These are phyloP conservation scores for Suillia variegata DNA, from an alignment of 2,888 invertebrate species.

Conservation along the genomic window DNA sequence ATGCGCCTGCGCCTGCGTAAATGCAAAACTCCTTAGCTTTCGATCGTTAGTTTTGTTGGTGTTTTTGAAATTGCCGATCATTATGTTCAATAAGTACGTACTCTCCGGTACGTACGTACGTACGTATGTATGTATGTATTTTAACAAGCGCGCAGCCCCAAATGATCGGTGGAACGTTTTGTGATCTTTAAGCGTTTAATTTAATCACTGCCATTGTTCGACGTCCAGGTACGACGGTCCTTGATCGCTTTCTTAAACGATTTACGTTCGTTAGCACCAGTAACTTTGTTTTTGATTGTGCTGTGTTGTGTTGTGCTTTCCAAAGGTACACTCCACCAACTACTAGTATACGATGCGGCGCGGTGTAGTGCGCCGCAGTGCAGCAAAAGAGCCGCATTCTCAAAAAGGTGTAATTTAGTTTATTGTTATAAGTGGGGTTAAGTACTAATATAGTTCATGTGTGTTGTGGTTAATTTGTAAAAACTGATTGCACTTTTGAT, in stretches of 20 bases:
- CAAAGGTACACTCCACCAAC: too few relatives aligned
- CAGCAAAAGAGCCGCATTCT: slow-evolving; percentile 5
- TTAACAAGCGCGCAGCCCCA: slow-evolving; percentile 32
- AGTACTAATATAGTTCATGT: slow-evolving; percentile 43
- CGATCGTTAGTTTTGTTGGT: slow-evolving; percentile 50
- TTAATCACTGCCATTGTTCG: slow-evolving; percentile 50
- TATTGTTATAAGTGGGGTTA: slow-evolving; percentile 55
- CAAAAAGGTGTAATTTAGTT: slow-evolving; percentile 44
- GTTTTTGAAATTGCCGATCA: slow-evolving; percentile 58
- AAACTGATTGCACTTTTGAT: slow-evolving; percentile 44
- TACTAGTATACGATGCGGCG: too few relatives aligned
- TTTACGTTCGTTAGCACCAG: slow-evolving; percentile 16
- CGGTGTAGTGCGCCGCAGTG: too few relatives aligned
- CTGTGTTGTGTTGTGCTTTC: not conserved
- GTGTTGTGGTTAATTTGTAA: slow-evolving; percentile 43
- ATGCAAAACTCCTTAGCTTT: slow-evolving; percentile 6
- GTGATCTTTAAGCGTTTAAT: slow-evolving; percentile 49
- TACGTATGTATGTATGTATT: too few relatives aligned
- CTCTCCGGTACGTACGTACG: too few relatives aligned
- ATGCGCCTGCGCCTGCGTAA: not conserved
- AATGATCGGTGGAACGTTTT: slow-evolving; percentile 45
- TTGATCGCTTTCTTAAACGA: slow-evolving; percentile 7
- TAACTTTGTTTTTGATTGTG: slow-evolving; percentile 11
- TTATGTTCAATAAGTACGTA: slow-evolving; percentile 37
- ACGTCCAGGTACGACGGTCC: not conserved